phyloP scores from a whole-genome alignment of 2,888 invertebrate genomes.

The Erebia epiphron region DNA sequence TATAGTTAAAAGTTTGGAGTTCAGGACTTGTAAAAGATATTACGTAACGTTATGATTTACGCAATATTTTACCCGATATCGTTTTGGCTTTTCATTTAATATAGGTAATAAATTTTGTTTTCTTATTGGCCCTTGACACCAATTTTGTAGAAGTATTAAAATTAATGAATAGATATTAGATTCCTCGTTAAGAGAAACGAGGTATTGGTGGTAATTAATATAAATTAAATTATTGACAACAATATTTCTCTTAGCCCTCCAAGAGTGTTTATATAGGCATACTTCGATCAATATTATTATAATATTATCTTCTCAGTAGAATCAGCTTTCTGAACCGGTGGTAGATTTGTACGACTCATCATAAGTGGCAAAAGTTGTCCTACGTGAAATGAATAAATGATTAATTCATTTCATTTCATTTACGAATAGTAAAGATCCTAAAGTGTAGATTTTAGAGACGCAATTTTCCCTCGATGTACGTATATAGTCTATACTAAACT shows the following conservation, averaged over 20 bases:
- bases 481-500: too few species aligned
- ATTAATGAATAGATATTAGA: constrained; percentile 58
- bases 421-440: too few species aligned
- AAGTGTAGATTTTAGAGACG: too few species aligned
- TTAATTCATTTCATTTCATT: too few species aligned
- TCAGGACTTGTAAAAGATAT: constrained; percentile 46
- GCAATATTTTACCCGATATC: constrained; percentile 45
- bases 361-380: too few species aligned
- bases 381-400: too few species aligned
- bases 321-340: too few species aligned
- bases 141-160: constrained; percentile 45
- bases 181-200: constrained; percentile 54
- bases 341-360: too few species aligned
- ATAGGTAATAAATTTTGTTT: constrained; percentile 43
- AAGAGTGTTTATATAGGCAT: background rate
- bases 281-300: too few species aligned
- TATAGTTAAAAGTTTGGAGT: constrained; percentile 46
- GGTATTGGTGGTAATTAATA: constrained; percentile 66
- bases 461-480: too few species aligned
- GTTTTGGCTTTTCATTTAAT: constrained; percentile 45
- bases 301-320: too few species aligned
- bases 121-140: constrained; percentile 48
- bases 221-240: constrained; percentile 46
- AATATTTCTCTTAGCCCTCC: background rate
- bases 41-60: constrained; percentile 45